Conservation (phyloP, 1,140 invertebrate species). For the Andricus grossulariae region DNA sequence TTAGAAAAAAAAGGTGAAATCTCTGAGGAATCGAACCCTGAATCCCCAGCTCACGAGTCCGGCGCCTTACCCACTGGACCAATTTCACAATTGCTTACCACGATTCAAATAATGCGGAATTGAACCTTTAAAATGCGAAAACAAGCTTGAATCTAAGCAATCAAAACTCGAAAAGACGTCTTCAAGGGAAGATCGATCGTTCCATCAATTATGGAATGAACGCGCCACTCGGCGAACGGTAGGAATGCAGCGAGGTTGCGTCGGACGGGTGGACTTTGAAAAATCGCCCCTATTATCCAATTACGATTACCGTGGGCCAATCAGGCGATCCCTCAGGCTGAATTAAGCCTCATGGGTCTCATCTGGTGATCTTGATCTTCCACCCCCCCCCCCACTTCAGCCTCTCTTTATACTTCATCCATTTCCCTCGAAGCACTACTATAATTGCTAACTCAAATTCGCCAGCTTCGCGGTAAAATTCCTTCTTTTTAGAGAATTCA, state of each 20-base stretch:
- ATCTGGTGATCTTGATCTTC: constrained; percentile 20
- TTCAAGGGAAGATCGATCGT: background rate
- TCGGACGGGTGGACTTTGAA: constrained; percentile 1
- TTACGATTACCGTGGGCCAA: constrained; percentile 30
- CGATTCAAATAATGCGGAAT: too few species aligned
- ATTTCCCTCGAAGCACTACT: constrained; percentile 14
- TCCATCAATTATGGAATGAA: constrained; percentile 13
- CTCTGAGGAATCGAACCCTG: too few species aligned
- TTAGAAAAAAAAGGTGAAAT: too few species aligned
- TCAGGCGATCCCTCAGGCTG: background rate
- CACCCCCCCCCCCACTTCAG: background rate
- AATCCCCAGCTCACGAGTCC: too few species aligned
- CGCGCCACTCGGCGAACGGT: background rate
- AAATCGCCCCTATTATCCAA: constrained; percentile 25
- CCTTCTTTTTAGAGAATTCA: too few species aligned
- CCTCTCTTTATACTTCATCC: constrained; percentile 1
- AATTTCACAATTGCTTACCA: too few species aligned
- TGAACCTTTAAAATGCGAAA: too few species aligned
- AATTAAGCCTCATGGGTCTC: background rate
- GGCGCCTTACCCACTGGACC: too few species aligned
- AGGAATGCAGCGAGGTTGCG: constrained; percentile 7
- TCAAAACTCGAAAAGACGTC: too few species aligned
- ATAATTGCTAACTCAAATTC: constrained; percentile 18
- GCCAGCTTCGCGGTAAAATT: too few species aligned
- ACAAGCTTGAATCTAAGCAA: too few species aligned